phyloP scores from a whole-genome alignment of 1,140 invertebrate species.

The Zaprionus kolodkinae region DNA sequence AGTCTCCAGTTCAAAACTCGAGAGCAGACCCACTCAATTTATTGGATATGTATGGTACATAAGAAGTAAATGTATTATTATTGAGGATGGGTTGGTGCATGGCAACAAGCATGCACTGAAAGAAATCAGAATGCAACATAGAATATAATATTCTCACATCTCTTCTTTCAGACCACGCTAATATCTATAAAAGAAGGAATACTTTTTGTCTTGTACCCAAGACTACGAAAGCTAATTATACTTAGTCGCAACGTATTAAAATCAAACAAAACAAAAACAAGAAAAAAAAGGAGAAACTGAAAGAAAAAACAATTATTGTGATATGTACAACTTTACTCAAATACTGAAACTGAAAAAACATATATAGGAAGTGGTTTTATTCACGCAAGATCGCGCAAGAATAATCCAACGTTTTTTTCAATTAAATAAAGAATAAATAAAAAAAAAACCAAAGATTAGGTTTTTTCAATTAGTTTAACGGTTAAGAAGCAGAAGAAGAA shows the following conservation, averaged over 20 bases:
- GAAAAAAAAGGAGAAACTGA: constrained; percentile 34
- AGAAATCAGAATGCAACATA: background rate
- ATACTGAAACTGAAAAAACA: constrained; percentile 70
- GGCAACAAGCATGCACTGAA: background rate
- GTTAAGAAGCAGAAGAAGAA: constrained; percentile 44
- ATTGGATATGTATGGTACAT: background rate
- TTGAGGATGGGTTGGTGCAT: background rate
- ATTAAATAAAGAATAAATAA: background rate
- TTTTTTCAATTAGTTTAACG: constrained; percentile 61
- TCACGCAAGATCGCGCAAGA: constrained; percentile 49
- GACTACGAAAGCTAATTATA: constrained; percentile 47
- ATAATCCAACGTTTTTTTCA: constrained; percentile 43
- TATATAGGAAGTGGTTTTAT: constrained; percentile 53
- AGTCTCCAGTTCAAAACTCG: background rate
- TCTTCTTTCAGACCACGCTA: constrained; percentile 67
- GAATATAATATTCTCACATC: background rate
- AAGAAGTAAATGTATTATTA: background rate
- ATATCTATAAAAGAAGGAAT: constrained; percentile 48
- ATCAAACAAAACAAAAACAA: constrained; percentile 39
- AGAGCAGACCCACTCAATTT: constrained; percentile 1
- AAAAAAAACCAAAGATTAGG: constrained; percentile 72
- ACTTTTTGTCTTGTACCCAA: constrained; percentile 40
- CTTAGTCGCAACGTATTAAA: constrained; percentile 67
- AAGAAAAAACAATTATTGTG: constrained; percentile 69
- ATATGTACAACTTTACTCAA: constrained; percentile 82